Evolutionary conservation across 1,140 invertebrate genomes (phyloP).

Genomic region (Homarus americanus): DNA sequence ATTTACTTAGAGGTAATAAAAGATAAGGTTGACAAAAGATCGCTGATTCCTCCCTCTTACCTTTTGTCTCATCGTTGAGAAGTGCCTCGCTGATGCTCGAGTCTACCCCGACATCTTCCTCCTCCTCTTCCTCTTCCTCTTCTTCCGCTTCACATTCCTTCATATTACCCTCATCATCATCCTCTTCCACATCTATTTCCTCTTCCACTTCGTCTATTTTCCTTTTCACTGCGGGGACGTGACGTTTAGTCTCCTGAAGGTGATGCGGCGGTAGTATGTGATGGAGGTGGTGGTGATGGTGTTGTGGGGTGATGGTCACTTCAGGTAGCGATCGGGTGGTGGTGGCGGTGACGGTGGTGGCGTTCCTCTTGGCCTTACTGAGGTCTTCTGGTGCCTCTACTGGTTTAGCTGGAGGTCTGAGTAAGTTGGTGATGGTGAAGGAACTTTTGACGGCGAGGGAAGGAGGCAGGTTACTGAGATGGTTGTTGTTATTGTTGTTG

Average conservation of each 20-base stretch:
- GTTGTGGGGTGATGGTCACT: constrained; percentile 52
- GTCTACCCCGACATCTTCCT: constrained; percentile 4
- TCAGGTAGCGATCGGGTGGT: constrained; percentile 10
- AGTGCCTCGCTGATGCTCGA: constrained; percentile 17
- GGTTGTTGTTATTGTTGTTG: constrained; percentile 30
- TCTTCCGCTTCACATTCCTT: not conserved
- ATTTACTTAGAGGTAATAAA: no score
- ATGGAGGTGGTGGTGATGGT: constrained; percentile 9
- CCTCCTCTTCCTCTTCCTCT: constrained; percentile 34
- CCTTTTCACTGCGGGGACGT: constrained; percentile 33
- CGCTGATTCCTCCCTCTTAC: no score
- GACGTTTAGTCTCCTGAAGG: constrained; percentile 5
- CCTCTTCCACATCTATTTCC: constrained; percentile 36
- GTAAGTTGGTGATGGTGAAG: constrained; percentile 59
- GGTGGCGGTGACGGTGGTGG: not conserved
- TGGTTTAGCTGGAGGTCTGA: constrained; percentile 22
- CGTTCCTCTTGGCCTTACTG: constrained; percentile 14
- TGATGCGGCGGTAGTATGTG: not conserved
- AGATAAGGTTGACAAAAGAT: no score
- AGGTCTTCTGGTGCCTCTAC: constrained; percentile 50
- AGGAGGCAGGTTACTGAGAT: constrained; percentile 12
- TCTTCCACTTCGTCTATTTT: constrained; percentile 41
- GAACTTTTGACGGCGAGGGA: constrained; percentile 50
- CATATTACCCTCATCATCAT: not conserved
- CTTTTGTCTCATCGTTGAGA: constrained; percentile 29